These are phyloP conservation scores for Dryobates pubescens DNA, from an alignment of 2,797 vertebrate genomes.

Conservation along the genomic window DNA sequence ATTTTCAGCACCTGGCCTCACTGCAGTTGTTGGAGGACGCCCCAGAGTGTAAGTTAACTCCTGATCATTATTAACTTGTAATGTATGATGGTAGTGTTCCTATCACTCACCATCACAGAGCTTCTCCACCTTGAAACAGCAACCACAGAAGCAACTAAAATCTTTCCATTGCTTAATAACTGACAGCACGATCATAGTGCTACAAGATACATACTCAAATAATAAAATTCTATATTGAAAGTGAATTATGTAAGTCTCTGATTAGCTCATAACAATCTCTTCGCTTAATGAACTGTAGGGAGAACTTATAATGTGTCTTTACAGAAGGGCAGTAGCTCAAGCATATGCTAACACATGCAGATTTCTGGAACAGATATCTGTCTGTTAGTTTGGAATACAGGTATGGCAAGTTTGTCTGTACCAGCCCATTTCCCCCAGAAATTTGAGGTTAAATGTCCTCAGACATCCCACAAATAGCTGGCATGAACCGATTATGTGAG, in stretches of 20 bases:
- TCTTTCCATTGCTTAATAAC: not conserved
- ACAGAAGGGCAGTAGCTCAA: not conserved
- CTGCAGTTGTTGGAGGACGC: conserved; percentile 81
- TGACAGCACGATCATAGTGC: not conserved
- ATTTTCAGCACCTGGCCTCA: conserved; percentile 85
- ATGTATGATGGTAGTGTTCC: not conserved
- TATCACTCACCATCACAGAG: not conserved
- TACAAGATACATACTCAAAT: not conserved
- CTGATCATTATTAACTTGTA: not conserved
- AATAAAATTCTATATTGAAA: not conserved
- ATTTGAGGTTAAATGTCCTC: not conserved
- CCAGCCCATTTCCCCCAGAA: not conserved
- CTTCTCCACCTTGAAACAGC: not conserved
- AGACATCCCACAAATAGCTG: not conserved
- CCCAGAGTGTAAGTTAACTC: conserved; percentile 83
- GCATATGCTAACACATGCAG: not conserved
- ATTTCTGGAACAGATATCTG: not conserved
- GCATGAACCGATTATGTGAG: not conserved
- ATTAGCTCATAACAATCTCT: not conserved
- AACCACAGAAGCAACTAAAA: not conserved
- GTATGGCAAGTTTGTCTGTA: not conserved
- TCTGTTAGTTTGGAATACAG: not conserved
- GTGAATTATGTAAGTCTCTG: not conserved
- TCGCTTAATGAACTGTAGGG: not conserved
- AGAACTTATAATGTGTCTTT: not conserved